Conservation (phyloP, 2,113 vertebrate species). For the Grus americana region DNA sequence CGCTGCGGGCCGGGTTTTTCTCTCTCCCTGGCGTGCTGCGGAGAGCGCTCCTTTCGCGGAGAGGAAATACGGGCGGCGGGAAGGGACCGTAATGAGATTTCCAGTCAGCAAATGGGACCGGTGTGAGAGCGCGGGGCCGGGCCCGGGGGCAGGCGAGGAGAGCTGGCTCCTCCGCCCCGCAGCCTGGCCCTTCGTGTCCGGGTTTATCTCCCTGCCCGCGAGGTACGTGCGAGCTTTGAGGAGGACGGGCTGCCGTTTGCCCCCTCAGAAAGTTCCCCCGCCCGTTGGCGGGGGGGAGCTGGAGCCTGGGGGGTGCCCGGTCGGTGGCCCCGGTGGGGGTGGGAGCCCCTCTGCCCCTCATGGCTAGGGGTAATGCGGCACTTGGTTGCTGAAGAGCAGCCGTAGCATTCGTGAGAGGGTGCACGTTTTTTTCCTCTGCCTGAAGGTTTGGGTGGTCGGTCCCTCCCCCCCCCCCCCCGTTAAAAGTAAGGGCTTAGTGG, state of each 20-base stretch:
- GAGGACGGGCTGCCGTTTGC: neutral
- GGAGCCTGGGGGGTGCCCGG: neutral
- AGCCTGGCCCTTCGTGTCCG: neutral
- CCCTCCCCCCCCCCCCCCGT: too few species aligned
- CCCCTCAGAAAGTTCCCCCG: neutral
- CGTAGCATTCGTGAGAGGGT: neutral
- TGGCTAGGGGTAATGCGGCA: neutral
- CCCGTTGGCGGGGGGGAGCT: too few species aligned
- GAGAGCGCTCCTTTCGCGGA: neutral
- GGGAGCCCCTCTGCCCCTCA: neutral
- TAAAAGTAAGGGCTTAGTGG: neutral
- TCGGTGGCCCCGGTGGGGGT: neutral
- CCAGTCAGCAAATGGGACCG: neutral
- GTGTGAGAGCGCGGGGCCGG: neutral
- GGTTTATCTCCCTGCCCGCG: neutral
- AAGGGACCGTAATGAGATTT: neutral
- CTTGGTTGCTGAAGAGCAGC: neutral
- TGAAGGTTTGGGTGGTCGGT: neutral
- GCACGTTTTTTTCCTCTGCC: neutral
- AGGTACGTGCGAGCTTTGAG: neutral
- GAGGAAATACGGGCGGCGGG: neutral
- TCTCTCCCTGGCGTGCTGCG: neutral
- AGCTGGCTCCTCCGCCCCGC: neutral
- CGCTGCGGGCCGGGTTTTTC: neutral
- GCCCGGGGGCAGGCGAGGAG: too few species aligned